Percentiles rank a stretch among this genome's conserved stretches.
Evolutionary conservation across 2,888 invertebrate genomes (phyloP).

Genomic region (Cantharis nigra): DNA sequence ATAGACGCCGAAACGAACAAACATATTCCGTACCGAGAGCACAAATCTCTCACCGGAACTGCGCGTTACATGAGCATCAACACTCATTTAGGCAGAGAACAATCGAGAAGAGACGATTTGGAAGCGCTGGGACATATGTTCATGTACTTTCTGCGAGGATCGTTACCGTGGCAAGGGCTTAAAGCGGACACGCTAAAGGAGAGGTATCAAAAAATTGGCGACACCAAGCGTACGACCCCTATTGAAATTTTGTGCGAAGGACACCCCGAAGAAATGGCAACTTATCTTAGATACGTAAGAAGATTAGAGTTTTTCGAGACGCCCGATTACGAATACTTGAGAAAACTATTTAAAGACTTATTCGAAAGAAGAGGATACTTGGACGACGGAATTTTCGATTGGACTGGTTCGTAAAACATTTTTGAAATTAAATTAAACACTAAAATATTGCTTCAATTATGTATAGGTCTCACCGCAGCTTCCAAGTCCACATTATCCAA

Average conservation of each 20-base stretch:
- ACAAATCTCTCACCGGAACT: conserved; percentile 99
- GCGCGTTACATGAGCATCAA: conserved; percentile 99
- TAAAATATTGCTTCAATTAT: background rate
- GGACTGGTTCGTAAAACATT: conserved; percentile 77
- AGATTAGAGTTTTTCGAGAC: conserved; percentile 99
- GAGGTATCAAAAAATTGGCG: conserved; percentile 99
- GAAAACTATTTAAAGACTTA: conserved; percentile 92
- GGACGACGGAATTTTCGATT: conserved; percentile 93
- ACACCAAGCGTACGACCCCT: conserved; percentile 97
- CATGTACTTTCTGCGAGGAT: conserved; percentile 99
- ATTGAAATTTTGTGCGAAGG: conserved; percentile 91
- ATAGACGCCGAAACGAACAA: conserved; percentile 99
- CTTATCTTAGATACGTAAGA: conserved; percentile 94
- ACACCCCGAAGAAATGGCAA: conserved; percentile 94
- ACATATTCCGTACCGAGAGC: conserved; percentile 99
- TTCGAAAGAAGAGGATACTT: conserved; percentile 85
- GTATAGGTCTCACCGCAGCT: conserved; percentile 18
- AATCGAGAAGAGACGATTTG: conserved; percentile 98
- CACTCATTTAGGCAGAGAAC: conserved; percentile 99
- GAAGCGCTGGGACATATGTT: conserved; percentile 99
- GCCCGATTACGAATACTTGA: conserved; percentile 98
- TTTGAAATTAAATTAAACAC: background rate
- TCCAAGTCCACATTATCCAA: conserved; percentile 17
- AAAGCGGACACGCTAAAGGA: conserved; percentile 99
- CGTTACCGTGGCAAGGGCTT: conserved; percentile 99